Percentiles rank a stretch among this genome's conserved stretches.
Conservation (phyloP, 1,140 invertebrate species). For the Ganaspis sp. region DNA sequence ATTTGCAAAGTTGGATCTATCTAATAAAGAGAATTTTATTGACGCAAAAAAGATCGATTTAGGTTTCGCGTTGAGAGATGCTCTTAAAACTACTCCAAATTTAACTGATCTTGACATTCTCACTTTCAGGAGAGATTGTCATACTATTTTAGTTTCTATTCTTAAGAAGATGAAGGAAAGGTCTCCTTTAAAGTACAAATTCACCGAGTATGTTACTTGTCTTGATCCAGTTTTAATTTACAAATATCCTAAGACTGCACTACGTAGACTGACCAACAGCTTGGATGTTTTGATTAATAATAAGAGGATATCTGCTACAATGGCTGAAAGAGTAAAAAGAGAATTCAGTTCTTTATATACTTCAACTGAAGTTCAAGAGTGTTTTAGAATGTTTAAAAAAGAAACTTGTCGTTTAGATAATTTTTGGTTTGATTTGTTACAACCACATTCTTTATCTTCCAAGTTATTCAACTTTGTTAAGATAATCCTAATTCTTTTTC, state of each 20-base stretch:
- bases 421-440: conserved; percentile 39
- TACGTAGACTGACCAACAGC: conserved; percentile 21
- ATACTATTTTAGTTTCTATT: too few species aligned
- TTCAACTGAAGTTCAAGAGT: neutral
- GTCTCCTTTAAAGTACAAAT: conserved; percentile 39
- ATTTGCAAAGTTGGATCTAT: too few species aligned
- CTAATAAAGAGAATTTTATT: too few species aligned
- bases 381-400: conserved; percentile 37
- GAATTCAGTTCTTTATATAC: conserved; percentile 24
- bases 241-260: neutral
- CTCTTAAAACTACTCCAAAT: too few species aligned
- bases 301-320: conserved; percentile 19
- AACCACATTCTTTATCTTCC: neutral
- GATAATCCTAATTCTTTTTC: conserved; percentile 35
- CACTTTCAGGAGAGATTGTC: too few species aligned
- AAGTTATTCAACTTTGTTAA: conserved; percentile 29
- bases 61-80: too few species aligned
- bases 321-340: conserved; percentile 34
- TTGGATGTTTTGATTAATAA: conserved; percentile 30
- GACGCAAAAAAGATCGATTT: too few species aligned
- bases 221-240: conserved; percentile 31
- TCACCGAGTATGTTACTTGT: conserved; percentile 39
- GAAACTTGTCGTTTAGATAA: conserved; percentile 30
- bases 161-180: conserved; percentile 31
- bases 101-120: too few species aligned